phyloP scores from a whole-genome alignment of 1,140 invertebrate genomes.

The Anastatus disparis region DNA sequence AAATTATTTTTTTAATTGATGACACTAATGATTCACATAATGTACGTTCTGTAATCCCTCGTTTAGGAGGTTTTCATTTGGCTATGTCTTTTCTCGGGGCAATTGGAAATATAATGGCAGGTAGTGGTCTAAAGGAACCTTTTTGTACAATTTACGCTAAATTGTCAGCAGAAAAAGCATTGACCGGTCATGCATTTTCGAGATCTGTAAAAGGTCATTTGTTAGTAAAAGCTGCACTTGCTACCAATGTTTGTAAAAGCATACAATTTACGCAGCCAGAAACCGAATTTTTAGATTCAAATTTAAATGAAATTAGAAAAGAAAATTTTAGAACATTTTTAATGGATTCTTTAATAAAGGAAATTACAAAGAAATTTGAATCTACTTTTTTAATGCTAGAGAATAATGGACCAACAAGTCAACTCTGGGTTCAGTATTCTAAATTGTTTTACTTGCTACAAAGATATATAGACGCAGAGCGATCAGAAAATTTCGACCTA shows the following conservation, averaged over 20 bases:
- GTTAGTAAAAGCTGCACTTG: no score
- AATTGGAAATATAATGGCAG: constrained; percentile 44
- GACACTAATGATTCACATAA: constrained; percentile 12
- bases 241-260: no score
- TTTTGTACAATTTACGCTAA: constrained; percentile 41
- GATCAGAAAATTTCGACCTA: constrained; percentile 38
- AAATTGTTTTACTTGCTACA: constrained; percentile 40
- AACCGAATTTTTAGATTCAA: no score
- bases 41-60: not conserved
- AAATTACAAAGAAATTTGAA: not conserved
- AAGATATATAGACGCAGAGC: constrained; percentile 41
- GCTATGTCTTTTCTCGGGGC: constrained; percentile 42
- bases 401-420: not conserved
- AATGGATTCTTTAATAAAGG: not conserved
- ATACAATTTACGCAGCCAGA: no score
- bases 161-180: constrained; percentile 39
- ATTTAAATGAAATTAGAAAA: not conserved
- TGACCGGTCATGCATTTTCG: no score
- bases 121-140: constrained; percentile 42
- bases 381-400: not conserved
- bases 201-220: no score
- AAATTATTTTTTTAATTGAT: constrained; percentile 14
- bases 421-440: constrained; percentile 36
- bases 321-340: not conserved
- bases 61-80: constrained; percentile 44